Base-by-base conservation (phyloP, 1,140 invertebrate genomes). In the Atta colombica region DNA sequence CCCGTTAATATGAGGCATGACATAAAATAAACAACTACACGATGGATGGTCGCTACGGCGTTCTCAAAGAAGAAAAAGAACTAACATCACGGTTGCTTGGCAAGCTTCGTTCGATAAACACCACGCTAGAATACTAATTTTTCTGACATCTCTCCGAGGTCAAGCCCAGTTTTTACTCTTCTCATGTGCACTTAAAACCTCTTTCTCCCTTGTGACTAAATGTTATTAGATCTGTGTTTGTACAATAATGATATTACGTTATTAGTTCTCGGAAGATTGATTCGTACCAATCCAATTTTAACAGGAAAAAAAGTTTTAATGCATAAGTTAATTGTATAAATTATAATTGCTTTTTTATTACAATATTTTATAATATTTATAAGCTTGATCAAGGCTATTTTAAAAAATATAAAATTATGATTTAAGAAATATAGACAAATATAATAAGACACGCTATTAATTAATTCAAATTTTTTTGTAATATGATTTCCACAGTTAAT, bases 71-170 rank as follows among this genome's bases (percentile, higher is more conserved):
- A 58, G 28, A 68, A 66, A 82, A 65, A 63, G 39, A 63, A 10
- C 12, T 25, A 25, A 5, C 12, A 31, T 31, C 28, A 60, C 6
- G 35, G 16, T 58, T 51, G 25, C n/a, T 31, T 63, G 55, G 60
- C 72, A 78, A 61, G 61, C 60, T 84, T 63, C 60, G 39, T 39
- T 0, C 45, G 28, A 18, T 88, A 91, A 90, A 68, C 68, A 69
- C 51, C 55, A 53, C 74, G 39, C 72, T 77, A 68, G 87, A 92
- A 92, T 92, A 91, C 88, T 92, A 91, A 91, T 91, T 88, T 81
- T 63, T 61, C 75, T 63, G 16, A 86, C 78, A 69, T 31, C 39
- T 66, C 35, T 84, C 58, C 61, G 51, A 65, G 31, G 66, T 51
- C 69, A 74, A 82, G 55, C 55, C 69, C 14, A 60, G 53, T 39